A percentile compares a stretch with the other conserved stretches of the same genome.
These are phyloP conservation scores for Sebastes kiyomatsui DNA, from an alignment of 2,797 vertebrate species.

Conservation along the genomic window DNA sequence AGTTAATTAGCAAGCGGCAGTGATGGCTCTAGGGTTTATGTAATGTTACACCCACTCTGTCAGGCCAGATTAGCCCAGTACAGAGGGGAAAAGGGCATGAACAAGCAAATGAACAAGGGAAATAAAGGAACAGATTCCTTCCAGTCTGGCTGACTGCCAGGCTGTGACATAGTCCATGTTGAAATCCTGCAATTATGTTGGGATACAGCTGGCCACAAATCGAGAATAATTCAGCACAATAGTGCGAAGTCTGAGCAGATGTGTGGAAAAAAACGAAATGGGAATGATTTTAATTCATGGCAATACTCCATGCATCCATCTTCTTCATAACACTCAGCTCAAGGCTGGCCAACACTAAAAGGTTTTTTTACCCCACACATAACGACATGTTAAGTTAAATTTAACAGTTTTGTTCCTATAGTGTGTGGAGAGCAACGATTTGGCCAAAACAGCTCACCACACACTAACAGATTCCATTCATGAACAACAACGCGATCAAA, in stretches of 20 bases:
- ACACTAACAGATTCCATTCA: too few relatives aligned
- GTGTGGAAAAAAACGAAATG: neutral
- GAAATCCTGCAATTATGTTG: constrained; percentile 34
- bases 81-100: constrained; percentile 63
- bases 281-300: neutral
- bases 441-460: too few relatives aligned
- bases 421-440: too few relatives aligned
- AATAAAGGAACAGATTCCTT: constrained; percentile 57
- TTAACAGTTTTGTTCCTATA: too few relatives aligned
- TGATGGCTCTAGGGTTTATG: constrained; percentile 67
- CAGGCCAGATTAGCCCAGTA: constrained; percentile 67
- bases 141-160: constrained; percentile 49
- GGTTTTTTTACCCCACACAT: too few relatives aligned
- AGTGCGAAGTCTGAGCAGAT: neutral
- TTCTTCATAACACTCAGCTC: neutral
- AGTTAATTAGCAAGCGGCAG: constrained; percentile 68
- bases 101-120: constrained; percentile 60
- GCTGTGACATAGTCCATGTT: constrained; percentile 32
- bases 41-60: constrained; percentile 74
- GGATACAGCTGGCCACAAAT: constrained; percentile 28
- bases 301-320: neutral
- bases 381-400: too few relatives aligned
- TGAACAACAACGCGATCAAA: too few relatives aligned
- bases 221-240: constrained; percentile 12
- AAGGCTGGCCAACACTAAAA: neutral